Percentiles rank a stretch among this genome's conserved stretches.
These are phyloP conservation scores for Notothenia rossii DNA, from an alignment of 2,113 vertebrate species.

Conservation along the genomic window DNA sequence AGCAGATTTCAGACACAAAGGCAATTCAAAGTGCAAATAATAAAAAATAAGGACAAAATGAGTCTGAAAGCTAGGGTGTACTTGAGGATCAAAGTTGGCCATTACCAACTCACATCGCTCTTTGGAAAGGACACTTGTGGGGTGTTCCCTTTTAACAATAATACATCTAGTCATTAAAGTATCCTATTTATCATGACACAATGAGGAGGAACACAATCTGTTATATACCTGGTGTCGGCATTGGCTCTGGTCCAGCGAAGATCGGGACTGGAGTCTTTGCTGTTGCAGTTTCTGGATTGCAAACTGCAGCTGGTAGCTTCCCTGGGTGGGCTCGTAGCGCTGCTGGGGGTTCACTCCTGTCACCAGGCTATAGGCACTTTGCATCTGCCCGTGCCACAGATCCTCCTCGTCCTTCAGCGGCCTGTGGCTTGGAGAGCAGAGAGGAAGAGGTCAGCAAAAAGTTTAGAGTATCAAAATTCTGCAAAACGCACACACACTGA, in stretches of 20 bases:
- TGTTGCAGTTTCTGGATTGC: conserved; percentile 92
- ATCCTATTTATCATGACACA: conserved; percentile 15
- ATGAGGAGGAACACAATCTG: not conserved
- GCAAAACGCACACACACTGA: not conserved
- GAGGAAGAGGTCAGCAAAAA: conserved; percentile 4
- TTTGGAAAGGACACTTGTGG: not conserved
- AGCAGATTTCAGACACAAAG: too few relatives aligned
- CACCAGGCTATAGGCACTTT: conserved; percentile 75
- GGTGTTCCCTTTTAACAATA: not conserved
- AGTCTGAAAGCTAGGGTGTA: conserved; percentile 12
- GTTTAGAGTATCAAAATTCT: not conserved
- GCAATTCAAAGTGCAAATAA: too few relatives aligned
- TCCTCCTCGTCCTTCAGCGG: conserved; percentile 71
- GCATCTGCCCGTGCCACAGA: conserved; percentile 81
- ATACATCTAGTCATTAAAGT: not conserved
- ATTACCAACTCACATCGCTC: not conserved
- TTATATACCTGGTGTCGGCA: conserved; percentile 86
- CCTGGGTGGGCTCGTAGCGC: conserved; percentile 73
- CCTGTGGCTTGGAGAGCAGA: conserved; percentile 68
- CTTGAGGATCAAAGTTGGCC: not conserved
- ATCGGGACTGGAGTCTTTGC: conserved; percentile 87
- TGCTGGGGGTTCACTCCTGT: conserved; percentile 75
- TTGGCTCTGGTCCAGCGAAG: conserved; percentile 88
- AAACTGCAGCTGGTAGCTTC: conserved; percentile 90
- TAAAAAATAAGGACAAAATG: not conserved